A percentile compares a stretch with the other conserved stretches of the same genome.
Conservation (phyloP, 2,888 invertebrate genomes). For the Erebia palarica region DNA sequence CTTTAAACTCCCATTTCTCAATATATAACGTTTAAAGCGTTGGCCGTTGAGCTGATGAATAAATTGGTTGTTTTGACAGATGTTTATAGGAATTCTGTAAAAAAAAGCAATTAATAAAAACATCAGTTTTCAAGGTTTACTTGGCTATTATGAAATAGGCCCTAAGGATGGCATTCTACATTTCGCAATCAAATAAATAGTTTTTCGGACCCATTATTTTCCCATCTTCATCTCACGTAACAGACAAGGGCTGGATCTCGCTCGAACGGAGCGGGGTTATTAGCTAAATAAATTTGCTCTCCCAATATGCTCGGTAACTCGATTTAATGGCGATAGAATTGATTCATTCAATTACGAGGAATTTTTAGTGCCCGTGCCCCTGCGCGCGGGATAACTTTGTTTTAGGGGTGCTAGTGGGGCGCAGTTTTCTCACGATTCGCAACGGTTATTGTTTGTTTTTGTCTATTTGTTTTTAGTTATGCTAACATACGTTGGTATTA, state of each 20-base stretch:
- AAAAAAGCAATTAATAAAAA: too few species aligned
- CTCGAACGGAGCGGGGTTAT: slow-evolving; percentile 65
- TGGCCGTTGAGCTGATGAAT: too few species aligned
- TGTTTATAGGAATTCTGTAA: too few species aligned
- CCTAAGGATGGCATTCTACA: not conserved
- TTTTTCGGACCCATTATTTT: slow-evolving; percentile 30
- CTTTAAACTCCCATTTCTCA: too few species aligned
- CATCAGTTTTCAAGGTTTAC: too few species aligned
- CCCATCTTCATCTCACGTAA: slow-evolving; percentile 45
- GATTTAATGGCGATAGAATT: slow-evolving; percentile 83
- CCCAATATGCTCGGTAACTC: slow-evolving; percentile 82
- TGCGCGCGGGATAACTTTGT: slow-evolving; percentile 76
- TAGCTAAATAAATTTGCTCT: slow-evolving; percentile 82
- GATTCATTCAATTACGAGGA: slow-evolving; percentile 82
- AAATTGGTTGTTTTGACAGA: too few species aligned
- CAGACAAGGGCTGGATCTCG: slow-evolving; percentile 61
- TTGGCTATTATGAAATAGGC: too few species aligned
- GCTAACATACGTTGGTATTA: not conserved
- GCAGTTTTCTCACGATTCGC: slow-evolving; percentile 74
- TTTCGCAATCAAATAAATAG: slow-evolving; percentile 18
- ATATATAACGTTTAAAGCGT: too few species aligned
- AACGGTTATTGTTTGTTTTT: slow-evolving; percentile 55
- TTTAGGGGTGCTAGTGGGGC: slow-evolving; percentile 67
- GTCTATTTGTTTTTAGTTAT: slow-evolving; percentile 15
- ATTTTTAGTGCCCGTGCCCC: slow-evolving; percentile 81